These are phyloP conservation scores for Sphinx pinastri DNA, from an alignment of 2,888 invertebrate species.

Conservation along the genomic window DNA sequence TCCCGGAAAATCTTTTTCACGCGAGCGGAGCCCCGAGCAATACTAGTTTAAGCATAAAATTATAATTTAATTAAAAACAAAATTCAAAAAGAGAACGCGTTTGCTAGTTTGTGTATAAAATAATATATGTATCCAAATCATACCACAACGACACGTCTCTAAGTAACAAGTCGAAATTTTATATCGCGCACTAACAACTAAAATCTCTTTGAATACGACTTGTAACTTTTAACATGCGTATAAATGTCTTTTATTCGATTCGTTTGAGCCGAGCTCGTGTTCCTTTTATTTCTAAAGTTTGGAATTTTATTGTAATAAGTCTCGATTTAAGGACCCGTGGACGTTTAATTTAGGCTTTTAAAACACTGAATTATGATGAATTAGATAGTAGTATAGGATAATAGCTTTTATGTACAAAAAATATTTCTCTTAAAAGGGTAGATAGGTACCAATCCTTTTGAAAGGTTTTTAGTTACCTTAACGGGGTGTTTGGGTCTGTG, in stretches of 20 bases:
- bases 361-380: too few species aligned
- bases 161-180: constrained; percentile 35
- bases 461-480: too few species aligned
- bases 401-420: too few species aligned
- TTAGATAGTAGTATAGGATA: too few species aligned
- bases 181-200: constrained; percentile 37
- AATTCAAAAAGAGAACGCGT: too few species aligned
- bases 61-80: too few species aligned
- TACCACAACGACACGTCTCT: not conserved
- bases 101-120: not conserved
- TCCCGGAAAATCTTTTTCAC: too few species aligned
- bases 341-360: not conserved
- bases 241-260: constrained; percentile 39
- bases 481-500: too few species aligned
- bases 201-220: constrained; percentile 42
- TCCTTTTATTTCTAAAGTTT: constrained; percentile 29
- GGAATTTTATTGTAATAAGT: constrained; percentile 20
- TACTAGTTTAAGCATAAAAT: too few species aligned
- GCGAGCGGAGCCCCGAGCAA: too few species aligned
- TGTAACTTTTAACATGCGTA: constrained; percentile 41
- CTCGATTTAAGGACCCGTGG: not conserved
- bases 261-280: constrained; percentile 33
- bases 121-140: not conserved
- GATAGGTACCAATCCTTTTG: too few species aligned
- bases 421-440: too few species aligned